Conservation (phyloP, 1,140 invertebrate genomes). For the Caerostris extrusa region DNA sequence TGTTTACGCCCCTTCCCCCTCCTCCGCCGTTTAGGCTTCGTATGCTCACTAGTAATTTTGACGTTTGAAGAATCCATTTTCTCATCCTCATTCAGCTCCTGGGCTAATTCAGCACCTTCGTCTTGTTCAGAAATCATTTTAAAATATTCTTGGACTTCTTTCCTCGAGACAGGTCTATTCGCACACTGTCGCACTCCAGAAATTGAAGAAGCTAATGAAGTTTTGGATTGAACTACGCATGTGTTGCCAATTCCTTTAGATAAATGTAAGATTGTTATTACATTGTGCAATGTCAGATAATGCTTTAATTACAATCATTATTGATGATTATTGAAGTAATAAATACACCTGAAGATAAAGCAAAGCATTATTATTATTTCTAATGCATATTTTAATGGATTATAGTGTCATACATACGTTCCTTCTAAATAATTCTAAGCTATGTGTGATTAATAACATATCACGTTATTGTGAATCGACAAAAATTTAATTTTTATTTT, state of each 20-base stretch:
- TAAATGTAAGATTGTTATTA: background rate
- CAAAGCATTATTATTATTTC: too few relatives aligned
- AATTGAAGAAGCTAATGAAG: background rate
- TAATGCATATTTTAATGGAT: too few relatives aligned
- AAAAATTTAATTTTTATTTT: too few relatives aligned
- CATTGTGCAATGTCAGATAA: background rate
- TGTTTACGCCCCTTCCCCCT: conserved; percentile 75
- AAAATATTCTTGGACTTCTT: background rate
- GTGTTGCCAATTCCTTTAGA: background rate
- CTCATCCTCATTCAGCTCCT: background rate
- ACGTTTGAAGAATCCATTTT: background rate
- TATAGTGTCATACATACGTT: too few relatives aligned
- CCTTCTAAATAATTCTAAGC: too few relatives aligned
- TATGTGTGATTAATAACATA: too few relatives aligned
- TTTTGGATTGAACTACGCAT: background rate
- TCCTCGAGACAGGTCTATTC: background rate
- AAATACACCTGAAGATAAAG: too few relatives aligned
- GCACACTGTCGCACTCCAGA: background rate
- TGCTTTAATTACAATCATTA: too few relatives aligned
- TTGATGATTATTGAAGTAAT: too few relatives aligned
- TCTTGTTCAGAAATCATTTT: conserved; percentile 51
- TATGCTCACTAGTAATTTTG: background rate
- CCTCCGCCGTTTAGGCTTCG: conserved; percentile 58
- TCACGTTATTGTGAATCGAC: too few relatives aligned
- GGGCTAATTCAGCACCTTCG: background rate